Percentiles rank a stretch among this genome's conserved stretches.
These are phyloP conservation scores for Sinosuthora webbiana DNA, from an alignment of 2,113 vertebrate genomes.

Conservation along the genomic window DNA sequence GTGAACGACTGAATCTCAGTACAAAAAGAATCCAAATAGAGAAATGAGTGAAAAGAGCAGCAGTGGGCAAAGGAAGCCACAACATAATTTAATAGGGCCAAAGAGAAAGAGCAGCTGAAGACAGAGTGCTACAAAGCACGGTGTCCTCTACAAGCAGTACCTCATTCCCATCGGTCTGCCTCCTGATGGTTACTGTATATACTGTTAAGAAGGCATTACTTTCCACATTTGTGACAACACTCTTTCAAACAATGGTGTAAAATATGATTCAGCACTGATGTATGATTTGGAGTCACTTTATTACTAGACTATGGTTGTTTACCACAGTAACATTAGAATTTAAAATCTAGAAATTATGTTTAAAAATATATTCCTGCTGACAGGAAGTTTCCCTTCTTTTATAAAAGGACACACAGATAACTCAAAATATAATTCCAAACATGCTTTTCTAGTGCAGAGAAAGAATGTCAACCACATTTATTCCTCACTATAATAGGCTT, in stretches of 20 bases:
- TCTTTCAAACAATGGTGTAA: not conserved
- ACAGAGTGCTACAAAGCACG: not conserved
- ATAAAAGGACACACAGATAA: not conserved
- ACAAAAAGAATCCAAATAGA: not conserved
- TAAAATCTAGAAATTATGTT: not conserved
- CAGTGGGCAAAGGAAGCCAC: not conserved
- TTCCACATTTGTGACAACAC: not conserved
- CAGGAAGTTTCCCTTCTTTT: not conserved
- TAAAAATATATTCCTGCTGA: not conserved
- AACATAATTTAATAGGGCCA: not conserved
- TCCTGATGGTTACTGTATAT: not conserved
- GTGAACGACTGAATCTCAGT: constrained; percentile 7
- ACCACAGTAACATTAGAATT: not conserved
- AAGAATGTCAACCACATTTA: not conserved
- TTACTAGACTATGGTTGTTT: not conserved
- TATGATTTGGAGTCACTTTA: not conserved
- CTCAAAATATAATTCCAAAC: not conserved
- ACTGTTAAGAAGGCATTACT: not conserved
- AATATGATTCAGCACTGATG: not conserved
- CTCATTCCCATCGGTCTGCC: not conserved
- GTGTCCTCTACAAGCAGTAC: not conserved
- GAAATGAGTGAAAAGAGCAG: constrained; percentile 34
- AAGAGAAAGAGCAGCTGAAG: constrained; percentile 19
- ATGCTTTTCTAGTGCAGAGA: not conserved
- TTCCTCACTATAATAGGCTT: not conserved